Evolutionary conservation across 2,797 vertebrate genomes (phyloP).

Genomic region (Halcyon leucocephala): DNA sequence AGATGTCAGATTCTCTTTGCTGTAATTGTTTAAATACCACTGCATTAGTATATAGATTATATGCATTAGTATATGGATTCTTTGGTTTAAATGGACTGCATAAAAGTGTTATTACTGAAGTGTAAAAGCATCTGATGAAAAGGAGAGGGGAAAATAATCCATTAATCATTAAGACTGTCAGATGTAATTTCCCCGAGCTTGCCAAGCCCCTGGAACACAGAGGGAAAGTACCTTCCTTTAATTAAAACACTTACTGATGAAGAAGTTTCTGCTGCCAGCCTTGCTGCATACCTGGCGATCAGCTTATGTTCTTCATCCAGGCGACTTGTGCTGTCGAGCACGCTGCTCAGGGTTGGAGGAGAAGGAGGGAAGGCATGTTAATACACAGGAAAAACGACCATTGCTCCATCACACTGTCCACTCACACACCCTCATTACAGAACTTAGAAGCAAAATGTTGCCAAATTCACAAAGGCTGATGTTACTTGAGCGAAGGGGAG

Average conservation of each 20-base stretch:
- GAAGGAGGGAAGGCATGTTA: conserved; percentile 4
- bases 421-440: neutral
- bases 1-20: conserved; percentile 1
- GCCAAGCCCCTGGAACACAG: conserved; percentile 7
- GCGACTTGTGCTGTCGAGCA: conserved; percentile 91
- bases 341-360: conserved; percentile 72
- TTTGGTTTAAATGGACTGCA: conserved; percentile 18
- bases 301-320: conserved; percentile 98
- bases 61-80: conserved; percentile 24
- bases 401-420: neutral
- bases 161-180: conserved; percentile 26
- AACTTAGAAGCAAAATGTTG: neutral
- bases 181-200: neutral
- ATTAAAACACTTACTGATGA: conserved; percentile 87
- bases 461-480: neutral
- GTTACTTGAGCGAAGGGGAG: neutral
- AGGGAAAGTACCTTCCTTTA: conserved; percentile 23
- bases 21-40: conserved; percentile 40
- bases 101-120: conserved; percentile 23
- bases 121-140: neutral
- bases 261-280: conserved; percentile 93
- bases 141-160: conserved; percentile 2
- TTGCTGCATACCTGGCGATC: conserved; percentile 97
- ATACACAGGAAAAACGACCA: accelerated
- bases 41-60: conserved; percentile 41